Conservation (phyloP, 2,113 vertebrate species). For the Euleptes europaea region DNA sequence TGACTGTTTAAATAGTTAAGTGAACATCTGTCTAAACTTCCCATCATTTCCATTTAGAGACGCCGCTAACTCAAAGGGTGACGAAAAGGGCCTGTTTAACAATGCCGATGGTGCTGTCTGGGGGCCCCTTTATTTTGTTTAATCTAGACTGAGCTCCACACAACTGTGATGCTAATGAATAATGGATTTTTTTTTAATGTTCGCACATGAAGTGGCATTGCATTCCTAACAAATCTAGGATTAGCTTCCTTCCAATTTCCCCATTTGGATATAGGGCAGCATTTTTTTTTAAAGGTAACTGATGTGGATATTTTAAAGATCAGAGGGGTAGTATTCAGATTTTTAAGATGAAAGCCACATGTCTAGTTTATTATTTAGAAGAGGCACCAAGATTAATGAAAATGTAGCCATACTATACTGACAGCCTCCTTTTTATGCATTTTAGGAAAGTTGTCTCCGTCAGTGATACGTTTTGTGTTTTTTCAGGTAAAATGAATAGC, state of each 20-base stretch:
- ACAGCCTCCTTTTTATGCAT: neutral
- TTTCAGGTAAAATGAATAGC: neutral
- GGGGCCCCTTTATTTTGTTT: constrained; percentile 78
- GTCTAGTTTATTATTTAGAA: neutral
- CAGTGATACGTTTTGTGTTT: neutral
- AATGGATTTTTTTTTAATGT: constrained; percentile 72
- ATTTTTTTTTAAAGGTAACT: constrained; percentile 24
- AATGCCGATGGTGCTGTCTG: constrained; percentile 75
- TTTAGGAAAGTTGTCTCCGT: neutral
- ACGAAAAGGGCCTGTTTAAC: constrained; percentile 69
- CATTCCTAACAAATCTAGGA: constrained; percentile 74
- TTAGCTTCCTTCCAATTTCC: constrained; percentile 64
- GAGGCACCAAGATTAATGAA: constrained; percentile 17
- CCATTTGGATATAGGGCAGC: constrained; percentile 44
- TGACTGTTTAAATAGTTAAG: constrained; percentile 72
- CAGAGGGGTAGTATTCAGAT: neutral
- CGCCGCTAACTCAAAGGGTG: constrained; percentile 59
- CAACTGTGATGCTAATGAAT: constrained; percentile 77
- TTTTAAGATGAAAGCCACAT: constrained; percentile 10
- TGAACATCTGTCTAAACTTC: constrained; percentile 67
- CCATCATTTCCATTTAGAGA: constrained; percentile 69
- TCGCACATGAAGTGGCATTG: constrained; percentile 61
- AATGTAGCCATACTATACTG: constrained; percentile 7
- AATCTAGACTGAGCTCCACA: constrained; percentile 76
- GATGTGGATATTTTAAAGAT: constrained; percentile 49